Conservation (phyloP, 1,140 invertebrate genomes). For the Limonius californicus region DNA sequence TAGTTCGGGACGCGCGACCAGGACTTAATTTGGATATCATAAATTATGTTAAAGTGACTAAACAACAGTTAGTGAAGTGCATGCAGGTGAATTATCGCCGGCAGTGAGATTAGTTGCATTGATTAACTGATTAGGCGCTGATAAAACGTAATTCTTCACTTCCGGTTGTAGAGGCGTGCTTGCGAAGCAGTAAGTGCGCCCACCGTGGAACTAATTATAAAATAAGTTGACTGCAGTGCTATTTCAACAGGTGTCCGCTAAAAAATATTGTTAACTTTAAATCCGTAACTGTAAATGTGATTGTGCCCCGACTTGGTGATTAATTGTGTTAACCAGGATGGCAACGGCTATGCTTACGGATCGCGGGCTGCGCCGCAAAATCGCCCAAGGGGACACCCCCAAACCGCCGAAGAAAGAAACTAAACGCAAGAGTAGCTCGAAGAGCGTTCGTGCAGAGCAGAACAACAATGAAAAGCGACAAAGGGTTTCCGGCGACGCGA, state of each 20-base stretch:
- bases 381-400: slow-evolving; percentile 48
- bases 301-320: background rate
- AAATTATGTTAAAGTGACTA: too few species aligned
- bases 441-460: slow-evolving; percentile 45
- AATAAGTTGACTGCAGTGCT: background rate
- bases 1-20: too few species aligned
- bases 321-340: slow-evolving; percentile 12
- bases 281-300: background rate
- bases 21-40: too few species aligned
- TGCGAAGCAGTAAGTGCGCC: background rate
- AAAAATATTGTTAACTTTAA: background rate
- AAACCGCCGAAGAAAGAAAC: slow-evolving; percentile 30
- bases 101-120: background rate
- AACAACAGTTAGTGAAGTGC: background rate
- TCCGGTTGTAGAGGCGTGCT: background rate
- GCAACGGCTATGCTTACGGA: slow-evolving; percentile 46
- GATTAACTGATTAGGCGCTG: background rate
- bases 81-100: background rate
- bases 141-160: background rate
- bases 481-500: slow-evolving; percentile 56
- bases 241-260: slow-evolving; percentile 11
- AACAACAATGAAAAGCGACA: slow-evolving; percentile 53
- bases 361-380: slow-evolving; percentile 51
- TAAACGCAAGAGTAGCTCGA: background rate
- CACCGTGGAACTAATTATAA: background rate